Percentiles rank a stretch among this genome's conserved stretches.
Evolutionary conservation across 2,888 invertebrate species (phyloP).

Genomic region (Diaperis boleti): DNA sequence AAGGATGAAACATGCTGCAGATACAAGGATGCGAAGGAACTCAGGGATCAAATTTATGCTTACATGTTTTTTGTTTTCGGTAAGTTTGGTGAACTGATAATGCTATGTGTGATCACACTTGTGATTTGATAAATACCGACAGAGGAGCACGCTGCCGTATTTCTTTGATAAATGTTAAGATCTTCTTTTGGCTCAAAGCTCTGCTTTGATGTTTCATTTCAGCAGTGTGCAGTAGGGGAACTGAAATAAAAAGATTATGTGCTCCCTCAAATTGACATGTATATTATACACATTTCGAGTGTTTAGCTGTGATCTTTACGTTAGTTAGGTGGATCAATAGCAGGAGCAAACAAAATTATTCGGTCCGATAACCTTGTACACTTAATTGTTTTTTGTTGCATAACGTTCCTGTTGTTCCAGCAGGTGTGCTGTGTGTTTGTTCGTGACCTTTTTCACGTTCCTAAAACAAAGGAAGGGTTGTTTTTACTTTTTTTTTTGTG

Average conservation of each 20-base stretch:
- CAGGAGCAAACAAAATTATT: not conserved
- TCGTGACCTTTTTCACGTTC: too few relatives aligned
- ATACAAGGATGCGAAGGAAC: slow-evolving; percentile 77
- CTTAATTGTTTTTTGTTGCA: not conserved
- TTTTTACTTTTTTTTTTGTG: too few relatives aligned
- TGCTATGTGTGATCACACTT: too few relatives aligned
- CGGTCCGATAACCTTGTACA: not conserved
- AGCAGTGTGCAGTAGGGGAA: slow-evolving; percentile 3
- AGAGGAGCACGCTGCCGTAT: slow-evolving; percentile 1
- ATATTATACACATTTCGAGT: slow-evolving; percentile 1
- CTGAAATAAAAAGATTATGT: slow-evolving; percentile 7
- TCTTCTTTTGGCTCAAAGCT: slow-evolving; percentile 11
- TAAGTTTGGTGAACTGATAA: slow-evolving; percentile 64
- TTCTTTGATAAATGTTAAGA: slow-evolving; percentile 20
- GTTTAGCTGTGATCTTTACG: not conserved
- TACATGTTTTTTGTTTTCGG: slow-evolving; percentile 82
- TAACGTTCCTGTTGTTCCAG: not conserved
- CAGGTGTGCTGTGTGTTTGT: too few relatives aligned
- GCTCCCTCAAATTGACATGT: slow-evolving; percentile 8
- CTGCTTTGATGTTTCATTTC: slow-evolving; percentile 21
- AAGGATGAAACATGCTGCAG: slow-evolving; percentile 73
- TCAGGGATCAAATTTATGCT: slow-evolving; percentile 79
- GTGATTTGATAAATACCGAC: slow-evolving; percentile 9
- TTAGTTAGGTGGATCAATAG: not conserved
- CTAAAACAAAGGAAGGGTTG: too few relatives aligned